Percentiles rank a stretch among this genome's conserved stretches.
Conservation (phyloP, 2,113 vertebrate species). For the Nestor notabilis region DNA sequence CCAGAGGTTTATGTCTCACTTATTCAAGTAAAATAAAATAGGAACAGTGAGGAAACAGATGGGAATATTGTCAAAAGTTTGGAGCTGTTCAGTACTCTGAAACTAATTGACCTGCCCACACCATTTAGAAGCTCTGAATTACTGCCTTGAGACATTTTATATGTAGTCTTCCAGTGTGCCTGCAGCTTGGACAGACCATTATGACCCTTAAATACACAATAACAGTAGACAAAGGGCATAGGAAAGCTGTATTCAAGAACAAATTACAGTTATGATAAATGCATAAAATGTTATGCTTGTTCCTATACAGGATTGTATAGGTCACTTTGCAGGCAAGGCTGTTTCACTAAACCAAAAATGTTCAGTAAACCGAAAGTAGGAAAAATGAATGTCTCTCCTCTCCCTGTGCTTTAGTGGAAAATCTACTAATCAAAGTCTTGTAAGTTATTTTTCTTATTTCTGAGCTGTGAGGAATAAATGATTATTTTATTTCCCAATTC, state of each 20-base stretch:
- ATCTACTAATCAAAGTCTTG: neutral
- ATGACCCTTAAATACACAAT: neutral
- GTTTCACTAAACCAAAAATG: neutral
- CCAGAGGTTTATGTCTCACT: neutral
- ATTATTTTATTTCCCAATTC: neutral
- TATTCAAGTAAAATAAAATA: neutral
- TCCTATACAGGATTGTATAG: neutral
- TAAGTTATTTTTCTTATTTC: neutral
- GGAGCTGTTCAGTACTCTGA: neutral
- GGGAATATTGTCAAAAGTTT: neutral
- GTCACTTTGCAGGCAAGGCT: neutral
- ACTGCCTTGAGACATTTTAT: neutral
- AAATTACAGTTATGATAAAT: neutral
- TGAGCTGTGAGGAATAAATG: neutral
- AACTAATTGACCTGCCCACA: neutral
- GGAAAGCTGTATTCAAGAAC: neutral
- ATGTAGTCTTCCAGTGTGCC: neutral
- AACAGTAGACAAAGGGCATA: neutral
- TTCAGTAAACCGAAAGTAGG: neutral
- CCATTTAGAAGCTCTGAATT: neutral
- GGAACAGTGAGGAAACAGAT: neutral
- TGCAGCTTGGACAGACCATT: neutral
- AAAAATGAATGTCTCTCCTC: neutral
- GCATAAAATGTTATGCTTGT: neutral
- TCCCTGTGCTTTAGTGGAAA: neutral